Conservation (phyloP, 2,113 vertebrate species). For the Nyctibius bracteatus region DNA sequence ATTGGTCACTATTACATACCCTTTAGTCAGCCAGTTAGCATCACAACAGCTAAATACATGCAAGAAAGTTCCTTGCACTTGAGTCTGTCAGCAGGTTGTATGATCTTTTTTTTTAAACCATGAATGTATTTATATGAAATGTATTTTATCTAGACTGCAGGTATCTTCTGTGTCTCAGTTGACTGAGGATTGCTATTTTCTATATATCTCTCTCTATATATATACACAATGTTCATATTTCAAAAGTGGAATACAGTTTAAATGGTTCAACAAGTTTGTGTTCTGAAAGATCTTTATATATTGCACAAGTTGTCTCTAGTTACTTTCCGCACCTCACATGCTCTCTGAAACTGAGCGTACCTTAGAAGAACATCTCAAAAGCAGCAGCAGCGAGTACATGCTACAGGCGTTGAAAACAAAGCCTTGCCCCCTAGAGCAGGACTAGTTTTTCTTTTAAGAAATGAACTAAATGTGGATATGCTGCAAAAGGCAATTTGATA, state of each 20-base stretch:
- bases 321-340: background rate
- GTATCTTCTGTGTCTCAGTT: background rate
- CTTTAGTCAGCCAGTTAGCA: conserved; percentile 14
- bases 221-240: background rate
- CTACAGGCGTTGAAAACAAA: background rate
- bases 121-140: conserved; percentile 39
- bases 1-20: background rate
- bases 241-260: conserved; percentile 26
- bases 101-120: conserved; percentile 14
- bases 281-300: background rate
- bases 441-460: background rate
- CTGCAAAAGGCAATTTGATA: background rate
- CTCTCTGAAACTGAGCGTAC: background rate
- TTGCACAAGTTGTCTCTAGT: background rate
- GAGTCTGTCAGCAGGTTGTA: background rate
- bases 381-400: fast-evolving
- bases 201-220: background rate
- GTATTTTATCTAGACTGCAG: conserved; percentile 4
- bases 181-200: conserved; percentile 3
- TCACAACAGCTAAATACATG: background rate
- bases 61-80: background rate
- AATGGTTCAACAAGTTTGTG: conserved; percentile 11
- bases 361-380: background rate
- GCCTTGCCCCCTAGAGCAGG: fast-evolving
- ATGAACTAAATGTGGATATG: background rate